Conservation (phyloP, 2,888 invertebrate genomes). For the Stenodera caucasica region DNA sequence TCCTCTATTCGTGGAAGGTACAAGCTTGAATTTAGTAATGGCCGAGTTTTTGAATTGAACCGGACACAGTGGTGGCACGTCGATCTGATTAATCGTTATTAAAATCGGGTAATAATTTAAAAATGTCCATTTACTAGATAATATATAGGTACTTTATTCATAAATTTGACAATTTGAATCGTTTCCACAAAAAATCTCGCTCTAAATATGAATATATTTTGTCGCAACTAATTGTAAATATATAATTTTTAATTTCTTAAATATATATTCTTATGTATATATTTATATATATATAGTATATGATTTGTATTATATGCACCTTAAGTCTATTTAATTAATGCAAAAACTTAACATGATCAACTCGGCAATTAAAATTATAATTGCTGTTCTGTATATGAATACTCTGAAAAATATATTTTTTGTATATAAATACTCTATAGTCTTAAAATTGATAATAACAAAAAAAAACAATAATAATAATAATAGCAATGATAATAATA, state of each 20-base stretch:
- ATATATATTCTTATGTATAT: constrained; percentile 10
- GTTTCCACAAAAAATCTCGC: constrained; percentile 21
- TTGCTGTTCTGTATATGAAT: constrained; percentile 53
- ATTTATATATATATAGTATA: background rate
- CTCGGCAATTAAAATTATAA: constrained; percentile 47
- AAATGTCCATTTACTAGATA: constrained; percentile 23
- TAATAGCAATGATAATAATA: too few species aligned
- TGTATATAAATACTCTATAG: constrained; percentile 41
- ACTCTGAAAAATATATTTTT: constrained; percentile 50
- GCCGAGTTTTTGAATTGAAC: too few species aligned
- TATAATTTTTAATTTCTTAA: constrained; percentile 28
- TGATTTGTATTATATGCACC: background rate
- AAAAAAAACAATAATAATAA: constrained; percentile 19
- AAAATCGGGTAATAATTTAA: too few species aligned
- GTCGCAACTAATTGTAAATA: constrained; percentile 30
- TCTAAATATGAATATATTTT: constrained; percentile 21
- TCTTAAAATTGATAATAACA: constrained; percentile 33
- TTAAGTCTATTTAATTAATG: background rate
- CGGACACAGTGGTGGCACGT: background rate
- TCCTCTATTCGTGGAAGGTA: too few species aligned
- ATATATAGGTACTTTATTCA: constrained; percentile 31
- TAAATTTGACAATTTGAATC: constrained; percentile 32
- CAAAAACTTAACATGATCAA: constrained; percentile 37
- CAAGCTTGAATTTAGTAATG: too few species aligned
- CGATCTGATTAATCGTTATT: too few species aligned